Conservation (phyloP, 2,888 invertebrate genomes). For the Polylopha cassiicola region DNA sequence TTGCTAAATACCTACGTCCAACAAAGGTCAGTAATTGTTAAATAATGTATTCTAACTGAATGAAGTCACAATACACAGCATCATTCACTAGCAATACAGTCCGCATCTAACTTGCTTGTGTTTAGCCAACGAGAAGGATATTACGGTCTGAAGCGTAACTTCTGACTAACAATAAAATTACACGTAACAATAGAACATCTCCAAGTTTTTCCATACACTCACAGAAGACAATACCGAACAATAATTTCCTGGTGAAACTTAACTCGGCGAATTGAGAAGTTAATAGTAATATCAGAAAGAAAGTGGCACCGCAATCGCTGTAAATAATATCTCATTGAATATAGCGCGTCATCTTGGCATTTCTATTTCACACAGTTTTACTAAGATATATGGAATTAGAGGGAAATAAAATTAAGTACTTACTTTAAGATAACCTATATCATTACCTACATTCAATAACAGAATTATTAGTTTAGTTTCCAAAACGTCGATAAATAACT, state of each 20-base stretch:
- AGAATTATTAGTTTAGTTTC: too few species aligned
- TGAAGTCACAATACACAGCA: too few species aligned
- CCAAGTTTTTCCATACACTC: constrained; percentile 21
- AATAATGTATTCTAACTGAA: too few species aligned
- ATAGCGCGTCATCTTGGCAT: constrained; percentile 19
- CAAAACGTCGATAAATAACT: too few species aligned
- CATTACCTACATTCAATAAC: too few species aligned
- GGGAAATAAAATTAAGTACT: too few species aligned
- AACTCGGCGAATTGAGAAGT: constrained; percentile 21
- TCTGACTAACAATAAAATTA: constrained; percentile 22
- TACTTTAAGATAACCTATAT: too few species aligned
- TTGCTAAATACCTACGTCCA: too few species aligned
- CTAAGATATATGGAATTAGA: too few species aligned
- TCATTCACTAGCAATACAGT: constrained; percentile 5
- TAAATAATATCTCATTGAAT: constrained; percentile 16
- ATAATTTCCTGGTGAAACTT: constrained; percentile 20
- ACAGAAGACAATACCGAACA: constrained; percentile 20
- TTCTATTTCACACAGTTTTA: constrained; percentile 14
- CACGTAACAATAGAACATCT: constrained; percentile 19
- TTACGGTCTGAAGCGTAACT: constrained; percentile 15
- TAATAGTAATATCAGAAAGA: constrained; percentile 19
- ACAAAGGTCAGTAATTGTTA: too few species aligned
- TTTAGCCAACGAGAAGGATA: constrained; percentile 10
- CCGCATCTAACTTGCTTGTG: constrained; percentile 9
- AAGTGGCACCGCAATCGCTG: constrained; percentile 19